Conservation (phyloP, 2,113 vertebrate genomes). For the Oncorhynchus masou region DNA sequence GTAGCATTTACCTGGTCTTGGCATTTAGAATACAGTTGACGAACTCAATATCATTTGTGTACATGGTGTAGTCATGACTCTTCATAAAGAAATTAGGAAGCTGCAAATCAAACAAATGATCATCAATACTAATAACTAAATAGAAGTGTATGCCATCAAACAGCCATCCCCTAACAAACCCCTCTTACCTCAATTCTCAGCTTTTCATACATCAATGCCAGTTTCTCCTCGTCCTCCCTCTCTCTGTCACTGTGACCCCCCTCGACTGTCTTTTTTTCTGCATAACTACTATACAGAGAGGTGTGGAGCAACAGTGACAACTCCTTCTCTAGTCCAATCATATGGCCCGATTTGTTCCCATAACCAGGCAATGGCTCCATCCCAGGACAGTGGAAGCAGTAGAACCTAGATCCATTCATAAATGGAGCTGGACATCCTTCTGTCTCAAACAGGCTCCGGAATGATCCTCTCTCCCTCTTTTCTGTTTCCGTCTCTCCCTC, state of each 20-base stretch:
- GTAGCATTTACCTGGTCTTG: slow-evolving; percentile 75
- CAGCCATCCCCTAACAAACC: neutral
- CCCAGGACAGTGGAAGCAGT: slow-evolving; percentile 70
- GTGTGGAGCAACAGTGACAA: slow-evolving; percentile 8
- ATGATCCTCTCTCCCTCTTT: slow-evolving; percentile 68
- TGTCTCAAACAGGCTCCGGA: slow-evolving; percentile 78
- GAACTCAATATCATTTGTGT: slow-evolving; percentile 82
- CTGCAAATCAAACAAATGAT: slow-evolving; percentile 60
- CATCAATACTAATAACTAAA: neutral
- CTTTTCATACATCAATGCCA: slow-evolving; percentile 79
- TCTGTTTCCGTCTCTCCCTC: slow-evolving; percentile 13
- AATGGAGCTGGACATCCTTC: slow-evolving; percentile 73
- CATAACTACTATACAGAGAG: slow-evolving; percentile 39
- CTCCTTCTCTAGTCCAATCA: slow-evolving; percentile 35
- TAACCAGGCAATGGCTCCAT: slow-evolving; percentile 17
- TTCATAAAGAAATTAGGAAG: slow-evolving; percentile 81
- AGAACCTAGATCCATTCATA: slow-evolving; percentile 63
- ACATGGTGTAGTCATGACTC: slow-evolving; percentile 80
- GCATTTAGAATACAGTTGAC: slow-evolving; percentile 79
- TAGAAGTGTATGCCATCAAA: neutral
- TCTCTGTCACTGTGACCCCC: slow-evolving; percentile 26
- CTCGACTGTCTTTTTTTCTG: slow-evolving; percentile 16
- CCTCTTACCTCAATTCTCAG: slow-evolving; percentile 79
- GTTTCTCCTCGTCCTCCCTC: slow-evolving; percentile 73
- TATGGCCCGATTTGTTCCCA: slow-evolving; percentile 39